These are phyloP conservation scores for Heliconius nattereri DNA, from an alignment of 1,140 invertebrate genomes.

Conservation along the genomic window DNA sequence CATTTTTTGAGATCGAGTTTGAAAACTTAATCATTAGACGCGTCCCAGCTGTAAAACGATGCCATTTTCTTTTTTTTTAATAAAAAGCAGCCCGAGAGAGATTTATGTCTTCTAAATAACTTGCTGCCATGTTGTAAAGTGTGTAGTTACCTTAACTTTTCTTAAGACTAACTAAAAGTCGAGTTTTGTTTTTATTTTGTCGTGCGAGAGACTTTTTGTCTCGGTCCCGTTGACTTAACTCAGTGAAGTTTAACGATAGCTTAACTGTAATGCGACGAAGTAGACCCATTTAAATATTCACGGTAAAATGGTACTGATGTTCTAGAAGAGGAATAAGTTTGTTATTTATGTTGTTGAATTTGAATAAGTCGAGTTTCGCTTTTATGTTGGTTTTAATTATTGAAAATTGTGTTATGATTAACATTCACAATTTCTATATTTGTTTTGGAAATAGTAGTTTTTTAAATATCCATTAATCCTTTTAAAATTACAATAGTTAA, in stretches of 20 bases:
- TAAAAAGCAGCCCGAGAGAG: background rate
- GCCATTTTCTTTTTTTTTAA: no score
- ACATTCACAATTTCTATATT: background rate
- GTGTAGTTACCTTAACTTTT: constrained; percentile 24
- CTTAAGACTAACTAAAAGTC: constrained; percentile 48
- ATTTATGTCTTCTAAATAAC: constrained; percentile 1
- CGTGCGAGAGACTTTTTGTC: constrained; percentile 35
- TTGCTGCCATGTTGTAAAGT: constrained; percentile 9
- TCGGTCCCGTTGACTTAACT: constrained; percentile 31
- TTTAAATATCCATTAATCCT: background rate
- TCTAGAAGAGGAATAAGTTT: constrained; percentile 5
- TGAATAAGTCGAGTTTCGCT: background rate
- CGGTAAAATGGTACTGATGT: constrained; percentile 20
- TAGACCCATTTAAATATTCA: constrained; percentile 40
- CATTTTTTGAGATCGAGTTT: no score
- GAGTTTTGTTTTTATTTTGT: constrained; percentile 48
- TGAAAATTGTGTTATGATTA: background rate
- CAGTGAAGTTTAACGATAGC: constrained; percentile 32
- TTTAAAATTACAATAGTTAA: background rate
- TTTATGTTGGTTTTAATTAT: constrained; percentile 4
- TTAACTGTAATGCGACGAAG: constrained; percentile 35
- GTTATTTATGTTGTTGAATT: background rate
- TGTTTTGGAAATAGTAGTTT: background rate
- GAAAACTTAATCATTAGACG: no score
- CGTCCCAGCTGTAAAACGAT: no score